Evolutionary conservation across 2,797 vertebrate species (phyloP), one percentile per base, ranked within the genome.

Genomic region (Danio kyathit): DNA sequence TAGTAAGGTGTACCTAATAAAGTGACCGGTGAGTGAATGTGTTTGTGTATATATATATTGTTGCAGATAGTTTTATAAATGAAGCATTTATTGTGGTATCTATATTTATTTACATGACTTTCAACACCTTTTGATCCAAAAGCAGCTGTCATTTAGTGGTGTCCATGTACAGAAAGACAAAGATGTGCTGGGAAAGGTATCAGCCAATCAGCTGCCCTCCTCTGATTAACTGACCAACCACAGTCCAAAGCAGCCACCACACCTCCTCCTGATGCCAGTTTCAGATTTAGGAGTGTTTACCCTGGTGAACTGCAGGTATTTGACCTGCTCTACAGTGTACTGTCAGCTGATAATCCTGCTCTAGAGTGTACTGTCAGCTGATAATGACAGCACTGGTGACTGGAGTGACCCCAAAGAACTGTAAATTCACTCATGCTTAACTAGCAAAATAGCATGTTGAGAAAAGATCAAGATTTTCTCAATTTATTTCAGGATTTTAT

Each of bases 121-220:
- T n/a, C n/a, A n/a, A n/a, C n/a, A n/a, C n/a, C n/a, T n/a, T n/a
- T n/a, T n/a, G n/a, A n/a, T n/a, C n/a, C n/a, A n/a, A n/a, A n/a
- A n/a, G n/a, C n/a, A n/a, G n/a, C n/a, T n/a, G n/a, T n/a, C n/a
- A n/a, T 77, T 65, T 67, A 65, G 57, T 52, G 40, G 38, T 38
- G 41, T 0, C 29, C 64, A 75, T 63, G 52, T 82, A 43, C 67
- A 67, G 80, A 54, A 60, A 49, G 59, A 81, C 76, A 81, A 63
- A 79, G 79, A 80, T 73, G 80, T 86, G 79, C 56, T n/a, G 17
- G 48, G 61, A 74, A 70, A 11, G 12, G 54, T 5, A 7, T 59
- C 48, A 77, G 69, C 88, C 92, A 91, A 90, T 91, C 86, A 84
- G 72, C 81, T 48, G 49, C 64, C 40, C 16, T 40, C 59, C 44